Evolutionary conservation across 2,113 vertebrate species (phyloP).

Genomic region (Zosterops lateralis): DNA sequence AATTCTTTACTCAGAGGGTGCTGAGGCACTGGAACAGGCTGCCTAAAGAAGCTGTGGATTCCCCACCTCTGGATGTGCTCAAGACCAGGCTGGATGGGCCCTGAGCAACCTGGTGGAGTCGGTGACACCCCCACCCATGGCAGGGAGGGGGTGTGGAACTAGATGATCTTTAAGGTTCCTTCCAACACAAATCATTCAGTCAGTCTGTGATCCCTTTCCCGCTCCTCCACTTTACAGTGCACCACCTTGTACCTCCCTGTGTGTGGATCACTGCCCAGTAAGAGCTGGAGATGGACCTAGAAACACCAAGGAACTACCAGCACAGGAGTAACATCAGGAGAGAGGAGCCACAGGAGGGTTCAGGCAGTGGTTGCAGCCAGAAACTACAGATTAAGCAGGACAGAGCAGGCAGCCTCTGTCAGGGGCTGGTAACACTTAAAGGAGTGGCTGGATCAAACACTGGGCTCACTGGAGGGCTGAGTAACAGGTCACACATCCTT

Average conservation of each 20-base stretch:
- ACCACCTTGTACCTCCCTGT: neutral
- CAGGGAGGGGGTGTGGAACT: neutral
- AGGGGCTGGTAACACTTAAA: neutral
- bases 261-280: fast-evolving
- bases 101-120: neutral
- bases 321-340: neutral
- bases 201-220: neutral
- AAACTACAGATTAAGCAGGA: neutral
- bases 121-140: neutral
- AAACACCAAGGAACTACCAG: neutral
- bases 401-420: neutral
- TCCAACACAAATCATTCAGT: neutral
- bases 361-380: neutral
- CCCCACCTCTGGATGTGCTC: neutral
- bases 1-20: neutral
- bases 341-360: neutral
- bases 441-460: neutral
- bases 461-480: neutral
- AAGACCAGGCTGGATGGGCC: neutral
- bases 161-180: neutral
- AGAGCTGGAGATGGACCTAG: fast-evolving
- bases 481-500: neutral
- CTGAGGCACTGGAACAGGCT: neutral
- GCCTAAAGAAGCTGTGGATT: neutral
- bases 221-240: neutral